Evolutionary conservation across 2,797 vertebrate genomes (phyloP), one percentile per base, ranked within the genome.

Genomic region (Staurois parvus): DNA sequence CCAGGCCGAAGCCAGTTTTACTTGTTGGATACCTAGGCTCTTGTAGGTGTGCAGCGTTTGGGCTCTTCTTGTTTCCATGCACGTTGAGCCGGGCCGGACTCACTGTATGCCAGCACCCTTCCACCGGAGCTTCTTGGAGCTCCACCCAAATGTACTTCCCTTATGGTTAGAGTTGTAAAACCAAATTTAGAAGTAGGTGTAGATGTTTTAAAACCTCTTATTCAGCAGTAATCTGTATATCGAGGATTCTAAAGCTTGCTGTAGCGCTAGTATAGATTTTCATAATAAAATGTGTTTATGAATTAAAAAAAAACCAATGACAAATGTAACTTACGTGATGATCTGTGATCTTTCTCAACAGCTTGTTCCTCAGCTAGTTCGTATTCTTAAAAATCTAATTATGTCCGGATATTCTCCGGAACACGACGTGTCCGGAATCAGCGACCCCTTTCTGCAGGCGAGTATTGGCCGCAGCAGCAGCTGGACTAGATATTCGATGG

Each of bases 321-420:
- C 15, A 1, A 21, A 17, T n/a, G n/a, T 28, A 26, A 10, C n/a
- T 3, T 64, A 12, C 3, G 4, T 13, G 5, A 0, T 64, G n/a
- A 28, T 29, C 81, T 90, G 42, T 73, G 0, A 3, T 28, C 28
- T 37, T 26, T 91, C 91, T 90, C 91, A 91, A 4, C 95, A 99
- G 98, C 95, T 99, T 90, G 98, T 99, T 91, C 98, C 98, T 90
- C 98, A 99, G 79, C 95, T 99, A 94, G 98, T 99, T 94, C 96
- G 98, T 94, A 99, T 99, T 94, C 94, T 99, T 93, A 99, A 99
- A 96, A 99, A 99, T 92, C 96, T 99, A 89, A 99, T 99, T 92
- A 99, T 99, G 98, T 99, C 98, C 89, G 98, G 98, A 88, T 99
- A 99, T 91, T 99, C 98, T 91, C 98, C 98, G 91, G 98, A 99